Evolutionary conservation across 1,140 invertebrate species (phyloP).

Genomic region (Pseudomyrmex cubaensis): DNA sequence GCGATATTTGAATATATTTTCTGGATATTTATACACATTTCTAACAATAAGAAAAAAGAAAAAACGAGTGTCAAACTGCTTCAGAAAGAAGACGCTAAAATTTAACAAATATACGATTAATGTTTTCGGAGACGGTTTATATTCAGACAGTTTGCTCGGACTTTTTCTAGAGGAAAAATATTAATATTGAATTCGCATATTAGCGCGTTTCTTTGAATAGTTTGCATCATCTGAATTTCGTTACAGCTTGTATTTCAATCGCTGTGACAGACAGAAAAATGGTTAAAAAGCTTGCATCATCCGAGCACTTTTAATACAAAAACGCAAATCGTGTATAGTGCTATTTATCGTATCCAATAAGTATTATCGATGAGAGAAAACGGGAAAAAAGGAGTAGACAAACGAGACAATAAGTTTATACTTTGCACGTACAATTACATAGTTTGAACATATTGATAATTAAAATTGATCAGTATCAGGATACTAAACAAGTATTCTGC

Average conservation of each 20-base stretch:
- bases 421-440: slow-evolving; percentile 67
- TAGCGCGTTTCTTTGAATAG: not conserved
- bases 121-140: slow-evolving; percentile 14
- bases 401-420: slow-evolving; percentile 72
- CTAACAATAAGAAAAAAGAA: no score
- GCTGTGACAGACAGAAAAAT: not conserved
- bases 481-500: no score
- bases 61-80: not conserved
- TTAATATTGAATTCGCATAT: slow-evolving; percentile 46
- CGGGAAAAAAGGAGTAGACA: not conserved
- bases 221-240: slow-evolving; percentile 16
- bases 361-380: not conserved
- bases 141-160: not conserved
- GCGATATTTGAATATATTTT: not conserved
- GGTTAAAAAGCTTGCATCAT: slow-evolving; percentile 19
- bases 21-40: not conserved
- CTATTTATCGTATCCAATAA: slow-evolving; percentile 19
- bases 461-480: slow-evolving; percentile 15
- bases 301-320: slow-evolving; percentile 8
- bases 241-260: slow-evolving; percentile 33
- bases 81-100: not conserved
- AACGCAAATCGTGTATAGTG: slow-evolving; percentile 46
- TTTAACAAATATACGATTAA: not conserved
- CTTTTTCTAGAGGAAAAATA: not conserved
- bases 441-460: slow-evolving; percentile 77